Percentiles rank a stretch among this genome's conserved stretches.
phyloP scores from a whole-genome alignment of 1,140 invertebrate genomes.

The Drosophila persimilis region DNA sequence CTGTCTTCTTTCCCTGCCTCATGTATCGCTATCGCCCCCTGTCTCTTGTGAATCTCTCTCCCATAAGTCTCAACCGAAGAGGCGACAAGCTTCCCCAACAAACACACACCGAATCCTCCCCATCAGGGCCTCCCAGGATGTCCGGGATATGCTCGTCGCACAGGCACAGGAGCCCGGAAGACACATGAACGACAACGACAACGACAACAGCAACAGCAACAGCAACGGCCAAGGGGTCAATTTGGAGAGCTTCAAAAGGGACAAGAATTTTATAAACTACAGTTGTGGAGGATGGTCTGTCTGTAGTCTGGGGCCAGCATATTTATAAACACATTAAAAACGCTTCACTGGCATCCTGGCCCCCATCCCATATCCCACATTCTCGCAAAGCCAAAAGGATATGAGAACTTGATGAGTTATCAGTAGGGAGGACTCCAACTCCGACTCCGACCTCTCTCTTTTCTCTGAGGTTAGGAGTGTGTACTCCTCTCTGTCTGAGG shows the following conservation, averaged over 20 bases:
- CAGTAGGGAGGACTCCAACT: slow-evolving; percentile 6
- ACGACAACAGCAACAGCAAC: no score
- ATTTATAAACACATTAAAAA: slow-evolving; percentile 73
- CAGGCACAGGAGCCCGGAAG: slow-evolving; percentile 1
- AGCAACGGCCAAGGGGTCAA: slow-evolving; percentile 62
- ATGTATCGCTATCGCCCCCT: no score
- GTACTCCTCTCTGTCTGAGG: neutral
- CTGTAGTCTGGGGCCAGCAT: slow-evolving; percentile 19
- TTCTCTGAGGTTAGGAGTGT: neutral
- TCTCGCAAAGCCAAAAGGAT: slow-evolving; percentile 9
- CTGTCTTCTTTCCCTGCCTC: no score
- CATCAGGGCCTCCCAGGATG: slow-evolving; percentile 28
- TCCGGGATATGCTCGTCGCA: slow-evolving; percentile 28
- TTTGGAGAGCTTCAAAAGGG: slow-evolving; percentile 57
- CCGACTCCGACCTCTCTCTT: neutral
- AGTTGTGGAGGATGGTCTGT: slow-evolving; percentile 4
- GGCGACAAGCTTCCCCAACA: slow-evolving; percentile 19
- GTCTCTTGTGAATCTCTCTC: no score
- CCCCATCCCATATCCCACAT: no score
- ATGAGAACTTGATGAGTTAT: slow-evolving; percentile 47
- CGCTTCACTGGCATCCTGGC: slow-evolving; percentile 46
- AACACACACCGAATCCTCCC: slow-evolving; percentile 62
- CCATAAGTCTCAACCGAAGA: no score
- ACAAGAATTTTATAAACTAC: slow-evolving; percentile 55
- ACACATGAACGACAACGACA: slow-evolving; percentile 19